Evolutionary conservation across 2,113 vertebrate species (phyloP).

Genomic region (Zeus faber): DNA sequence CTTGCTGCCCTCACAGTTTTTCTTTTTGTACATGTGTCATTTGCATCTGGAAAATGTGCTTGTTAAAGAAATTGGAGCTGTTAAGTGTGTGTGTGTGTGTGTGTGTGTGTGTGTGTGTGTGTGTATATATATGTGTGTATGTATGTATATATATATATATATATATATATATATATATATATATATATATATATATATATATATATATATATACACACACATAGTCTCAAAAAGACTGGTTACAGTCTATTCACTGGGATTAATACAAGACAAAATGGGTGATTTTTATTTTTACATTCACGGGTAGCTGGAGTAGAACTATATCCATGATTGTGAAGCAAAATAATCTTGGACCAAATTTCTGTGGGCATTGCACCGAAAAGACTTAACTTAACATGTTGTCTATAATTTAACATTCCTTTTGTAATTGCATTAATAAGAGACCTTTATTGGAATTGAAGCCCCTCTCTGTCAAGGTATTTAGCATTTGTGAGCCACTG

Average conservation of each 20-base stretch:
- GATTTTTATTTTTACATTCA: constrained; percentile 5
- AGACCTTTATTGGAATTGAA: constrained; percentile 14
- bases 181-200: too few species aligned
- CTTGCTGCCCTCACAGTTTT: constrained; percentile 36
- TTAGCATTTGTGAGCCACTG: constrained; percentile 44
- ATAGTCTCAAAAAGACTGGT: too few species aligned
- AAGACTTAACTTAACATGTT: constrained; percentile 37
- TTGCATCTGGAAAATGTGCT: too few species aligned
- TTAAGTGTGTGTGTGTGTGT: too few species aligned
- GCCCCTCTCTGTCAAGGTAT: too few species aligned
- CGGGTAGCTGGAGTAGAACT: constrained; percentile 21
- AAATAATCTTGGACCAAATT: constrained; percentile 5
- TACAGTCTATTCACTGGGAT: too few species aligned
- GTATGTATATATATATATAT: too few species aligned
- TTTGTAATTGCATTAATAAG: constrained; percentile 20
- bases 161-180: too few species aligned
- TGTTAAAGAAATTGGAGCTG: too few species aligned
- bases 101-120: too few species aligned
- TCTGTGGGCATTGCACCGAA: constrained; percentile 1
- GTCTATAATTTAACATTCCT: constrained; percentile 26
- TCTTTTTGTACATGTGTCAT: constrained; percentile 16
- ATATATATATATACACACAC: too few species aligned
- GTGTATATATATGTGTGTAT: too few species aligned
- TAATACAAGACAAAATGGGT: constrained; percentile 20
- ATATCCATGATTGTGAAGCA: constrained; percentile 7